phyloP scores from a whole-genome alignment of 1,140 invertebrate genomes.

The Dendrolimus kikuchii region DNA sequence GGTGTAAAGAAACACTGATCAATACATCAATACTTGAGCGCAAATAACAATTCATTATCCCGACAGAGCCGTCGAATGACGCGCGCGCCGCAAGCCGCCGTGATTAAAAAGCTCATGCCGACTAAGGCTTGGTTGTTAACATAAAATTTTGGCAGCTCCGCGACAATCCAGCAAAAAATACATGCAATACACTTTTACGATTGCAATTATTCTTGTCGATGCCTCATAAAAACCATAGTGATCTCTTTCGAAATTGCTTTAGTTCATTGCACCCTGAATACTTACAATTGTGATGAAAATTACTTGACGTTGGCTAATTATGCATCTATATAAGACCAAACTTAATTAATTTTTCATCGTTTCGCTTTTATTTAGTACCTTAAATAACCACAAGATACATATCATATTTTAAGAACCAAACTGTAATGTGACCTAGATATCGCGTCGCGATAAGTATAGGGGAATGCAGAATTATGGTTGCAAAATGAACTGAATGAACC shows the following conservation, averaged over 20 bases:
- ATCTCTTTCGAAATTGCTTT: constrained; percentile 11
- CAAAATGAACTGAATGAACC: constrained; percentile 3
- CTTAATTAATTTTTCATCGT: too few relatives aligned
- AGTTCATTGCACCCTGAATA: constrained; percentile 16
- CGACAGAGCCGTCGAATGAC: too few relatives aligned
- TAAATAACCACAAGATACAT: constrained; percentile 21
- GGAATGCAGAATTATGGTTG: constrained; percentile 3
- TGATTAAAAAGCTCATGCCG: background rate
- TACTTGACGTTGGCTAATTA: too few relatives aligned
- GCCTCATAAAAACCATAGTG: background rate
- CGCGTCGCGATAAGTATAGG: constrained; percentile 17
- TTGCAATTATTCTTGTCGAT: background rate
- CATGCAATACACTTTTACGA: constrained; percentile 2
- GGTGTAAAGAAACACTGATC: too few relatives aligned
- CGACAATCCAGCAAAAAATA: constrained; percentile 8
- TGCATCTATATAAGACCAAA: too few relatives aligned
- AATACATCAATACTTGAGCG: too few relatives aligned
- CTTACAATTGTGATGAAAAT: constrained; percentile 2
- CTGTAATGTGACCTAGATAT: constrained; percentile 24
- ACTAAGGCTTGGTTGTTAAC: constrained; percentile 8
- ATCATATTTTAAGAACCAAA: constrained; percentile 17
- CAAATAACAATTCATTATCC: too few relatives aligned
- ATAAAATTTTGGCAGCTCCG: constrained; percentile 10
- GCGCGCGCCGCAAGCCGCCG: too few relatives aligned
- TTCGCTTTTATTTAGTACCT: background rate